phyloP scores from a whole-genome alignment of 2,888 invertebrate species.

The Nomada ruficornis region DNA sequence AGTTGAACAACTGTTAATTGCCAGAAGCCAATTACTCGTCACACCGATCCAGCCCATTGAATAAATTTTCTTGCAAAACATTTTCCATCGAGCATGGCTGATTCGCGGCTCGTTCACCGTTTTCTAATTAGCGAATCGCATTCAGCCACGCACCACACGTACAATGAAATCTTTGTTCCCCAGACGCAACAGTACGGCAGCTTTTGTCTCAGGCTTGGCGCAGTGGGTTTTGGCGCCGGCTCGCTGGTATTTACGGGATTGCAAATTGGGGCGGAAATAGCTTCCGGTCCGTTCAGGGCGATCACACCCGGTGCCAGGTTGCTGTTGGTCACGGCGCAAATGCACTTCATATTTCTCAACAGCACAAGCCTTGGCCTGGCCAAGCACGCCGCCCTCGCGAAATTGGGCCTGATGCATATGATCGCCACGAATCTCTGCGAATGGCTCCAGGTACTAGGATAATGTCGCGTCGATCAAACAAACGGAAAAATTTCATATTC shows the following conservation, averaged over 20 bases:
- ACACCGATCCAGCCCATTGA: conserved; percentile 7
- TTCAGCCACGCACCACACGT: conserved; percentile 13
- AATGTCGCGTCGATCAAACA: too few relatives aligned
- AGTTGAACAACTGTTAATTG: neutral
- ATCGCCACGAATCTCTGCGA: conserved; percentile 96
- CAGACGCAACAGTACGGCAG: conserved; percentile 89
- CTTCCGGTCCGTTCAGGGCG: conserved; percentile 85
- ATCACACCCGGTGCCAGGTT: conserved; percentile 93
- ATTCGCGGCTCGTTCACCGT: neutral
- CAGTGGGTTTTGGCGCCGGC: conserved; percentile 87
- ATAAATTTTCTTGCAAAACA: conserved; percentile 11
- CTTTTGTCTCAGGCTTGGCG: conserved; percentile 94
- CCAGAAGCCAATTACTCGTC: neutral
- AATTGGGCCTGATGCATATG: conserved; percentile 97
- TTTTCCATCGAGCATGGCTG: neutral
- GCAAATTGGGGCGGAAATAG: conserved; percentile 86
- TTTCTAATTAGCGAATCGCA: conserved; percentile 27
- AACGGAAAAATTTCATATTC: too few relatives aligned
- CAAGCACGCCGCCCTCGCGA: conserved; percentile 89
- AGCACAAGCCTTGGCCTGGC: conserved; percentile 90
- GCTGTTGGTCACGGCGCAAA: conserved; percentile 93
- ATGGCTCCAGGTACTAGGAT: conserved; percentile 90
- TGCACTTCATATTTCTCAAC: conserved; percentile 97
- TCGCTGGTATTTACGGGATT: conserved; percentile 90
- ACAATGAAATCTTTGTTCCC: conserved; percentile 50